Evolutionary conservation across 2,888 invertebrate species (phyloP), one percentile per base, ranked within the genome.

Genomic region (Lissonota sp.): DNA sequence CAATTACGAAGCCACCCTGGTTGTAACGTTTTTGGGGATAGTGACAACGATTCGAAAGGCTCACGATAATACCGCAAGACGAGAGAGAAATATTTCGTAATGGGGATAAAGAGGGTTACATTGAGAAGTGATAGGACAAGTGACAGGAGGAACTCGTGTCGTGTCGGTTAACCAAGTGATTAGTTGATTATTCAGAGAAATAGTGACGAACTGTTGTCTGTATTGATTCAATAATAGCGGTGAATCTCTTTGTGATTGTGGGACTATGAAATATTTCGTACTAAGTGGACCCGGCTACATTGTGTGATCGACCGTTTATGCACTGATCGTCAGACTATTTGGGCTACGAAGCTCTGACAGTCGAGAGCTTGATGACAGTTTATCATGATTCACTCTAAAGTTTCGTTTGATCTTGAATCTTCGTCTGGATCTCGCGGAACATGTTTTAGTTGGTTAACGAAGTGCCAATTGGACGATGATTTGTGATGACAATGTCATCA

Each of bases 31-130:
- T 77, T 76, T 57, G 60, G 49, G 26, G 49, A 63, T n/a, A 73
- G 58, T 70, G 71, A 73, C 12, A 62, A 63, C 81, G 66, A 74
- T 60, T 80, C 66, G 74, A 53, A 51, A 49, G 10, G 40, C 76
- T 70, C 84, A 83, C 81, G 79, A 83, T 83, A 83, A 79, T 83
- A 85, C 84, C 86, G 83, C 79, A 58, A 83, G 44, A 55, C 72
- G 58, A 8, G 55, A 51, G 46, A 40, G 10, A 6, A 55, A 16
- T 63, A 44, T n/a, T 10, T 14, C 39, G 8, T 3, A 26, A 26
- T 26, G 3, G 26, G 26, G 26, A 26, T 26, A 26, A 26, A 26
- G 26, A 26, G 26, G 26, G 26, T 26, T 26, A 26, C 26, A 26
- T 26, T 26, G 26, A 26, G 26, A 26, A 26, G 26, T 26, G 26